Conservation (phyloP, 1,140 invertebrate genomes). For the Thaumatotibia leucotreta region DNA sequence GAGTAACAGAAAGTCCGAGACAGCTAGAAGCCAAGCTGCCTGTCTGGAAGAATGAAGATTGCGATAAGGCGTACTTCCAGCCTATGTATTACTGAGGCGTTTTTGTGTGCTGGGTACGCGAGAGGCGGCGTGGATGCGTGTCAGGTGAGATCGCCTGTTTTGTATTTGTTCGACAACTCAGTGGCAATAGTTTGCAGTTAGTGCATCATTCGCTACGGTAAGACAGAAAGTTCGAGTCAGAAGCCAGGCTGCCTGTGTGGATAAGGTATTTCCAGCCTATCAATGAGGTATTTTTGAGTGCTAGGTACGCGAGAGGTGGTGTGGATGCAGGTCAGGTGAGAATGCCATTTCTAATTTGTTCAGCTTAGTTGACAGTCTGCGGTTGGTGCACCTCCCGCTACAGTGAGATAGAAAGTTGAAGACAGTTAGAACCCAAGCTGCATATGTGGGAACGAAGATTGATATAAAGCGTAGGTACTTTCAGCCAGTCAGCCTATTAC, state of each 20-base stretch:
- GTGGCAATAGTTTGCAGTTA: constrained; percentile 93
- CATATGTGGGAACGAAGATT: constrained; percentile 96
- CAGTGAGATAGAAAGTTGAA: constrained; percentile 89
- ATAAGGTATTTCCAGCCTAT: constrained; percentile 95
- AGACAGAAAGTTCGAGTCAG: constrained; percentile 88
- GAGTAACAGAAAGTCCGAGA: constrained; percentile 89
- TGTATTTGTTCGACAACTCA: constrained; percentile 69
- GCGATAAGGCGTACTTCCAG: constrained; percentile 93
- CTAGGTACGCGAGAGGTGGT: constrained; percentile 92
- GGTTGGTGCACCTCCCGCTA: constrained; percentile 95
- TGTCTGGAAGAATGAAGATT: constrained; percentile 94
- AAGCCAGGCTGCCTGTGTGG: constrained; percentile 93
- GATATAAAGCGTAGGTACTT: constrained; percentile 93
- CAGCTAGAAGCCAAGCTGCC: constrained; percentile 90
- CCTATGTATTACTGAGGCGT: constrained; percentile 94
- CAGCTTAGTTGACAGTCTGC: constrained; percentile 86
- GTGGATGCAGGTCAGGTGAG: no score
- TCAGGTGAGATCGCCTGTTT: constrained; percentile 80
- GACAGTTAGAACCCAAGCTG: constrained; percentile 88
- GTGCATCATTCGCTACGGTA: constrained; percentile 92
- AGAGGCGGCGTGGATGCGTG: constrained; percentile 96
- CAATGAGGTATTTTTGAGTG: constrained; percentile 92
- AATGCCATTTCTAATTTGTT: no score
- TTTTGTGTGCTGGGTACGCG: constrained; percentile 93
- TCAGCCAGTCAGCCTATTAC: constrained; percentile 95